Conservation (phyloP, 2,113 vertebrate species). For the Erinaceus europaeus region DNA sequence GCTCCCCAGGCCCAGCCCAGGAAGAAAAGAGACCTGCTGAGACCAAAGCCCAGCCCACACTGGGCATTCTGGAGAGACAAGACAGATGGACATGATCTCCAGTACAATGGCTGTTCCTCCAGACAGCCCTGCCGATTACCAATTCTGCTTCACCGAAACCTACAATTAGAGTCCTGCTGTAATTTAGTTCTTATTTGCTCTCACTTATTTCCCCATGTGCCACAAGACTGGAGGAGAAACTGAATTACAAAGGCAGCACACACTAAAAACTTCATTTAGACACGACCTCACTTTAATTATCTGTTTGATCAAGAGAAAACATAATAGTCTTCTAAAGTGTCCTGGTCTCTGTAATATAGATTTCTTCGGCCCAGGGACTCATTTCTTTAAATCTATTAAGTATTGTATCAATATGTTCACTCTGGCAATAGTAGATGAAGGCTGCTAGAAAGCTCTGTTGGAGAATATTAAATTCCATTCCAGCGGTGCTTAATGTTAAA, state of each 20-base stretch:
- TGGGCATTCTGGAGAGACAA: too few relatives aligned
- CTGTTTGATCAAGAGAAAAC: background rate
- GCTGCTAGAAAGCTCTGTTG: background rate
- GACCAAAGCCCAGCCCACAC: background rate
- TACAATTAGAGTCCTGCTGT: background rate
- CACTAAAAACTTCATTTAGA: background rate
- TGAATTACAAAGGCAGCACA: background rate
- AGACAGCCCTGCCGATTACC: too few relatives aligned
- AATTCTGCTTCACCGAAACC: too few relatives aligned
- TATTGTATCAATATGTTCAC: background rate
- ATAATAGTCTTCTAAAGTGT: background rate
- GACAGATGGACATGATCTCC: too few relatives aligned
- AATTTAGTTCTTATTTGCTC: accelerated
- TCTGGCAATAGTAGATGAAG: accelerated
- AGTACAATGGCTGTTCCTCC: too few relatives aligned
- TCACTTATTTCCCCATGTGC: background rate
- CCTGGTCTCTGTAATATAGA: background rate
- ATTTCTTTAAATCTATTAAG: background rate
- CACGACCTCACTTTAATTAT: background rate
- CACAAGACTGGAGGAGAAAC: too few relatives aligned
- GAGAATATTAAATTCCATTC: conserved; percentile 42
- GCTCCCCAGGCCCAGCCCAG: too few relatives aligned
- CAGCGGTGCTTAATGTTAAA: conserved; percentile 18
- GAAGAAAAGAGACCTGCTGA: background rate
- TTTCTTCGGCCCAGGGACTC: background rate